Percentiles rank a stretch among this genome's conserved stretches.
Conservation (phyloP, 2,797 vertebrate species). For the Micromesistius poutassou region DNA sequence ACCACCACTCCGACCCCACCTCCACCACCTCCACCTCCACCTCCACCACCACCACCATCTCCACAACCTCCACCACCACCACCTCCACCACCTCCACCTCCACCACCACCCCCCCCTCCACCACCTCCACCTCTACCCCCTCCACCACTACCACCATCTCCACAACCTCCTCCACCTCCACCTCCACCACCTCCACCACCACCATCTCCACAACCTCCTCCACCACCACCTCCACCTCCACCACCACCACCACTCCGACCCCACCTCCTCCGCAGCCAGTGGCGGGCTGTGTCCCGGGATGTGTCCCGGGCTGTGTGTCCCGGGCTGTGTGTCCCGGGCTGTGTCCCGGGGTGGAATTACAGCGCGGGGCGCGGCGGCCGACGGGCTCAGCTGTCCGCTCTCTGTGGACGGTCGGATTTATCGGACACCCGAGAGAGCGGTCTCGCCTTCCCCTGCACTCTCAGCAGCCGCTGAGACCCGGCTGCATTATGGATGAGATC, state of each 20-base stretch:
- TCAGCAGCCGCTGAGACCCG: constrained; percentile 70
- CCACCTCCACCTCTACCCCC: neutral
- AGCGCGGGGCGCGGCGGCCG: constrained; percentile 45
- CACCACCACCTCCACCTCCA: too few species aligned
- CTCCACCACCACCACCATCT: constrained; percentile 26
- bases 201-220: too few species aligned
- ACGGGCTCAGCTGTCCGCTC: constrained; percentile 61
- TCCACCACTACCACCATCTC: constrained; percentile 28
- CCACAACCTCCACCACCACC: too few species aligned
- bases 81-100: too few species aligned
- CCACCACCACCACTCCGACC: too few species aligned
- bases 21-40: neutral
- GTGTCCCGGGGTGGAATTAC: constrained; percentile 76
- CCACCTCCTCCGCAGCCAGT: too few species aligned
- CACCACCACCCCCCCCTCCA: neutral
- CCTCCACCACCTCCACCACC: neutral
- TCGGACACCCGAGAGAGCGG: constrained; percentile 73
- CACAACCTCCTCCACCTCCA: too few species aligned
- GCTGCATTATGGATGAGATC: constrained; percentile 78
- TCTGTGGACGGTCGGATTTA: constrained; percentile 73
- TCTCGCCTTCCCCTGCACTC: constrained; percentile 79
- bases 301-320: too few species aligned
- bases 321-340: too few species aligned
- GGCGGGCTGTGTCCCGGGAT: too few species aligned
- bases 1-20: neutral